Conservation (phyloP, 2,113 vertebrate species). For the Sturnira hondurensis region DNA sequence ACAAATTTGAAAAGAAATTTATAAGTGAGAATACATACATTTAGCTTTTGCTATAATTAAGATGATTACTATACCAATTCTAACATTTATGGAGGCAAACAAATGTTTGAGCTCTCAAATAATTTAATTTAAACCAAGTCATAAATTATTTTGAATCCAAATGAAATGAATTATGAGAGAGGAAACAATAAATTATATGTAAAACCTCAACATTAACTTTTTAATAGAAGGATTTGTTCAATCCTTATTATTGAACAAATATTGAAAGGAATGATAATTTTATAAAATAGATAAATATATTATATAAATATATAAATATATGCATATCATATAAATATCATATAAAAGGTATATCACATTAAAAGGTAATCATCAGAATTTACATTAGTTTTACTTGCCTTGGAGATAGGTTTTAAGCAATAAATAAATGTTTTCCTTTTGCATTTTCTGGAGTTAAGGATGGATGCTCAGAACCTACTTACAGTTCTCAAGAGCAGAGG, state of each 20-base stretch:
- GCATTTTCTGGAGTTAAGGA: slow-evolving; percentile 27
- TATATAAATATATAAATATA: neutral
- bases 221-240: neutral
- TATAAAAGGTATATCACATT: neutral
- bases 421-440: slow-evolving; percentile 8
- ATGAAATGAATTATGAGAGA: neutral
- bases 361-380: neutral
- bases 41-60: neutral
- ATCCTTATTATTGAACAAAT: neutral
- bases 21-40: neutral
- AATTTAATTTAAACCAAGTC: neutral
- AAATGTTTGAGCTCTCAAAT: neutral
- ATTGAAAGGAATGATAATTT: neutral
- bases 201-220: neutral
- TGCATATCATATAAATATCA: neutral
- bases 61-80: neutral
- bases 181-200: neutral
- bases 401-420: neutral
- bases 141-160: neutral
- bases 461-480: slow-evolving; percentile 43
- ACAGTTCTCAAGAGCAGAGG: slow-evolving; percentile 27
- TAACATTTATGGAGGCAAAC: neutral
- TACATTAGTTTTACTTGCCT: neutral
- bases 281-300: neutral
- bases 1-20: neutral